Base-by-base conservation (phyloP, 2,113 vertebrate genomes). In the Entomyzon cyanotis region DNA sequence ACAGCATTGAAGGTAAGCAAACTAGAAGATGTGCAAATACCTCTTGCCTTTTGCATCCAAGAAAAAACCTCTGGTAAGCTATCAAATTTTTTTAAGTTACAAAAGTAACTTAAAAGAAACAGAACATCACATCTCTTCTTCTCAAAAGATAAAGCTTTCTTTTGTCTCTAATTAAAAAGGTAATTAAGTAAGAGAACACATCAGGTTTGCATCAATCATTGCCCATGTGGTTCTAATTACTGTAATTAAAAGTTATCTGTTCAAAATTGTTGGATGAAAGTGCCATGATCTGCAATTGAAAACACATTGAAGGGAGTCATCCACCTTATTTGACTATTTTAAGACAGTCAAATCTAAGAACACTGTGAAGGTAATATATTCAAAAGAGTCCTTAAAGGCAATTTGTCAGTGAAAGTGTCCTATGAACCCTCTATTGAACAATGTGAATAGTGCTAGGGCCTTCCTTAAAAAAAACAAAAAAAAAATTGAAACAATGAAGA, bases 91-190 rank as follows among this genome's bases (percentile, higher is more conserved):
- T 97, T 98, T 71, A 97, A 98, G 97, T 98, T 97, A 58, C 96
- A 97, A 90, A 98, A 98, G 93, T 95, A 39, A 39, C 39, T 39
- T 39, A 39, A 39, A 39, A 39, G 95, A 93, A 98, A 95, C 59
- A 97, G 94, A 93, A 96, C 94, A 94, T 98, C 97, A 84, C 87
- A 94, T 96, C 96, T 98, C 93, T 76, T 98, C 97, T 94, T 98
- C 98, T 90, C 94, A 93, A 97, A 98, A 99, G 96, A 99, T 98
- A 97, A 98, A 99, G 95, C 98, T 98, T 97, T 98, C 98, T 76
- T 98, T 98, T 93, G 93, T 94, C 86, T 98, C 98, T 98, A 98
- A 95, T 97, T 98, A 98, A 97, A 97, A 98, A 98, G 97, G 98
- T 97, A 97, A 97, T 98, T 98, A 98, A 98, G 96, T 97, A 96